Evolutionary conservation across 2,888 invertebrate genomes (phyloP), one percentile per base, ranked within the genome.

Genomic region (Thalpophila matura): DNA sequence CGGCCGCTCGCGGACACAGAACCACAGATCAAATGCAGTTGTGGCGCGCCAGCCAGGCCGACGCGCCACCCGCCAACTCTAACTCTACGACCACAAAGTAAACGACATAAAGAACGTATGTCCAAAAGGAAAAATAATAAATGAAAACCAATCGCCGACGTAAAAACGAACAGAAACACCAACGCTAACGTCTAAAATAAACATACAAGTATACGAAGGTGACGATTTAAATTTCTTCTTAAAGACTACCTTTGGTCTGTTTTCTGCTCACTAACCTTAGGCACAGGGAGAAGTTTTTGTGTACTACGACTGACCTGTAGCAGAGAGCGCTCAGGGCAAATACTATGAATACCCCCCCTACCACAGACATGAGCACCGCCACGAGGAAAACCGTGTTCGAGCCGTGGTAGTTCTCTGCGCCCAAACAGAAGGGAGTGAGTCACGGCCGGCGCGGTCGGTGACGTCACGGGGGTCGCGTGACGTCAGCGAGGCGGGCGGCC

Each of bases 221-320:
- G 94, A 95, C 94, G 94, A 94, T 90, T 94, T 92, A 94, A 94
- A 94, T 93, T 92, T 95, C 93, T 93, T 90, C 93, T 93, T 92
- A 94, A 93, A 95, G 95, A 96, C 96, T 96, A 96, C 96, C 96
- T 95, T 95, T 96, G 96, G 96, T 95, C 95, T 95, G 96, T 96
- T 96, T 97, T 97, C 97, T 97, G 97, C 97, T 97, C 97, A 98
- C 98, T 98, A 98, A 98, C 98, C 98, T 98, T 97, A 98, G 98
- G 97, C 98, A 98, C 97, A 98, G 98, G 97, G 98, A 98, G 98
- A 98, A 98, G 98, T 98, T 98, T 98, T 98, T 98, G 98, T 98
- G 98, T 97, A 98, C 98, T 97, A 98, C 98, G 97, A 98, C 98
- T 98, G 98, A 98, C 98, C 98, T 98, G 98, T 99, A 99, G 98